Evolutionary conservation across 64 coral and sea anemone genomes (phyloP).

Genomic region (Trachythela sp.): DNA sequence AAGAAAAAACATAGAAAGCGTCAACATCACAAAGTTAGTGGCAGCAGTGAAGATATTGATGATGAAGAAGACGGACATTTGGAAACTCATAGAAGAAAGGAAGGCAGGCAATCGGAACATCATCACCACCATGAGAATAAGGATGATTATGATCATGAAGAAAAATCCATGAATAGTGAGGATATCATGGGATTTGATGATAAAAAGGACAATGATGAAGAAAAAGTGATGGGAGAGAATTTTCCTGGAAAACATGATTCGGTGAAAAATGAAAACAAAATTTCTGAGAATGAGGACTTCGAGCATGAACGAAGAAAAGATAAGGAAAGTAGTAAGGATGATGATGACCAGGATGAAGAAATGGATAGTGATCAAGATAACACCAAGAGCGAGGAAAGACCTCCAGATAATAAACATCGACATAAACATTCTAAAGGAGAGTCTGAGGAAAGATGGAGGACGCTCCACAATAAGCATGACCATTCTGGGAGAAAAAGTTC

Average conservation of each 20-base stretch:
- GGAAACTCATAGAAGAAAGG: neutral
- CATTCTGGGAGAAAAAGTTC: neutral
- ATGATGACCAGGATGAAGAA: neutral
- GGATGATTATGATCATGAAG: neutral
- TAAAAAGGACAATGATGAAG: too few relatives aligned
- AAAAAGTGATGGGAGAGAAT: too few relatives aligned
- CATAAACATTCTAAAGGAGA: too few relatives aligned
- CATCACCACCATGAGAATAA: neutral
- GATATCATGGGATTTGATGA: neutral
- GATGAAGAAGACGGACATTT: neutral
- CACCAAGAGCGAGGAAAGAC: neutral
- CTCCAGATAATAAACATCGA: neutral
- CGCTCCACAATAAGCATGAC: neutral
- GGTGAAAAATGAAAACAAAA: neutral
- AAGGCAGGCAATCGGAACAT: neutral
- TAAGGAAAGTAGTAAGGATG: neutral
- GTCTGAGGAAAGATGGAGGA: neutral
- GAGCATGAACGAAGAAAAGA: constrained; percentile 18
- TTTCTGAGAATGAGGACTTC: neutral
- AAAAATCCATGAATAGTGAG: neutral
- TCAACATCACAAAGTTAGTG: neutral
- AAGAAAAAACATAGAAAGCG: neutral
- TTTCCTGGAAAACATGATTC: neutral
- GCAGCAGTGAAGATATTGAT: neutral
- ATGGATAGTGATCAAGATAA: neutral